Percentiles rank a stretch among this genome's conserved stretches.
These are phyloP conservation scores for Taeniopygia guttata DNA, from an alignment of 2,797 vertebrate genomes.

Conservation along the genomic window DNA sequence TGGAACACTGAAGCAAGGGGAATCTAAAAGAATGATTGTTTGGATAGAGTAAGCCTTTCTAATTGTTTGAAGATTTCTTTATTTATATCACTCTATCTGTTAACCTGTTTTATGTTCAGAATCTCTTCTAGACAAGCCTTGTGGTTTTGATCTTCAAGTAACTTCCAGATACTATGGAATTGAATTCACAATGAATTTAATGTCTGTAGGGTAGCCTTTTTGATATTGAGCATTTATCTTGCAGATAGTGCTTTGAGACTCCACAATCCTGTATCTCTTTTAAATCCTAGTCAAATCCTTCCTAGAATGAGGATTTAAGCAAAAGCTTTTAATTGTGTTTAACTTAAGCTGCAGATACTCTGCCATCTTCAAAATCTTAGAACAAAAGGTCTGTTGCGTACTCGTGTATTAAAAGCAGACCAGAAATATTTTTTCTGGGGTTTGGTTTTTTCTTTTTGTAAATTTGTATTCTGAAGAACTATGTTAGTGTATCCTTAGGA, in stretches of 20 bases:
- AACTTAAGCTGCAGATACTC: neutral
- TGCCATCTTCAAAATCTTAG: neutral
- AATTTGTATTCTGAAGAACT: neutral
- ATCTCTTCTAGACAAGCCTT: neutral
- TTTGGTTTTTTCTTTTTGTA: neutral
- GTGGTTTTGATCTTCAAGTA: neutral
- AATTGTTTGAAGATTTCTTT: neutral
- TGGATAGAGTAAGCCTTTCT: slow-evolving; percentile 87
- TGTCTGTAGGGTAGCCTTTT: neutral
- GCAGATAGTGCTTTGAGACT: neutral
- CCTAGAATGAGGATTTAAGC: neutral
- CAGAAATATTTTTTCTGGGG: neutral
- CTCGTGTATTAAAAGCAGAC: neutral
- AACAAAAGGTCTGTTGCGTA: neutral
- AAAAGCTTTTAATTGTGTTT: neutral
- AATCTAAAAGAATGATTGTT: slow-evolving; percentile 74
- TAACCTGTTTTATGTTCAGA: neutral
- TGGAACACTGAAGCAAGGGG: slow-evolving; percentile 81
- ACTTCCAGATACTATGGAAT: neutral
- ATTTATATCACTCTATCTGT: neutral
- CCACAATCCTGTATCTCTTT: neutral
- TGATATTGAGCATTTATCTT: neutral
- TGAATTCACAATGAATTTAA: neutral
- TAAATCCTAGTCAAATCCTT: neutral
- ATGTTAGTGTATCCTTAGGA: neutral